Percentiles rank a stretch among this genome's conserved stretches.
Conservation (phyloP, 2,113 vertebrate species). For the Peucedramus taeniatus region DNA sequence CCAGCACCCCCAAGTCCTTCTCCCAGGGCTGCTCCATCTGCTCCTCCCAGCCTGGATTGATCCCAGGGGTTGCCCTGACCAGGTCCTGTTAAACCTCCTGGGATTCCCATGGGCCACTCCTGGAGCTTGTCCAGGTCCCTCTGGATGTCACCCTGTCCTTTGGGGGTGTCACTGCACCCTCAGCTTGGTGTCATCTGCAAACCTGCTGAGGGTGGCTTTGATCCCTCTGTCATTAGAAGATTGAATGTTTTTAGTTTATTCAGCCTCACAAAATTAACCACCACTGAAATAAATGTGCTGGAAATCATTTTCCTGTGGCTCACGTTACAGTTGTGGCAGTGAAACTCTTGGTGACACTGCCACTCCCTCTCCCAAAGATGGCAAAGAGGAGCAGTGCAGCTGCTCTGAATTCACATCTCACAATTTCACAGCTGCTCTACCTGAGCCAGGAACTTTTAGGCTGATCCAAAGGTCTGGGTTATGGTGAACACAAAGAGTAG, state of each 20-base stretch:
- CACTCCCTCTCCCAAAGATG: neutral
- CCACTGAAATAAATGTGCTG: neutral
- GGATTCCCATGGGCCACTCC: neutral
- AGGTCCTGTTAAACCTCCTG: neutral
- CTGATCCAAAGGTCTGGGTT: neutral
- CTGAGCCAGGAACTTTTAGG: neutral
- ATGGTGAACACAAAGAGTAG: neutral
- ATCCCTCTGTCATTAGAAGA: neutral
- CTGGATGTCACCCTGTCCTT: neutral
- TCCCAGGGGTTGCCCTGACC: rapidly evolving
- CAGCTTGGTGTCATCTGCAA: neutral
- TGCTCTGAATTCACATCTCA: neutral
- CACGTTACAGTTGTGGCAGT: neutral
- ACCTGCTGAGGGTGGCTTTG: rapidly evolving
- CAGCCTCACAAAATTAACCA: neutral
- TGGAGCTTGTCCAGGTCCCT: neutral
- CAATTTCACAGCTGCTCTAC: neutral
- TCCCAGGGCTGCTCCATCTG: neutral
- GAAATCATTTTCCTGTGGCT: neutral
- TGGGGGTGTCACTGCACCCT: neutral
- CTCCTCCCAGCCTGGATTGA: neutral
- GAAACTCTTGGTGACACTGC: neutral
- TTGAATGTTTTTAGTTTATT: neutral
- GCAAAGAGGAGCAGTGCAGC: neutral
- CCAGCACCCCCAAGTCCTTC: neutral